A percentile compares a stretch with the other conserved stretches of the same genome.
Conservation (phyloP, 2,888 invertebrate genomes). For the Agrotis puta region DNA sequence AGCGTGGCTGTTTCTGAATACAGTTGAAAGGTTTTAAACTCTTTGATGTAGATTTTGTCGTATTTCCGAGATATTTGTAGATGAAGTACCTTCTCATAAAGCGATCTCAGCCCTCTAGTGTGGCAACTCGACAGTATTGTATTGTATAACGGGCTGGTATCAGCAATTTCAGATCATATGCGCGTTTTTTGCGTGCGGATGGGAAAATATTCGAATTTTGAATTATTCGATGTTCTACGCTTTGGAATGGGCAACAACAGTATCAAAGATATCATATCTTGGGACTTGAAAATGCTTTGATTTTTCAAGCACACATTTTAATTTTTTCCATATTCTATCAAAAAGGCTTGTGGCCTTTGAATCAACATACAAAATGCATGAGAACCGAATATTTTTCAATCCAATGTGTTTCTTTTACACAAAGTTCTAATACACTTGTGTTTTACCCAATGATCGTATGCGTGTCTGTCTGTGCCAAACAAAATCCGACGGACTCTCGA, state of each 20-base stretch:
- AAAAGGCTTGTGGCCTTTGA: no score
- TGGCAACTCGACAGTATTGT: neutral
- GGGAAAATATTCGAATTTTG: no score
- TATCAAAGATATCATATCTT: no score
- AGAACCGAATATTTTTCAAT: neutral
- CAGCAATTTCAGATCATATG: no score
- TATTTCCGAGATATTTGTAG: constrained; percentile 1
- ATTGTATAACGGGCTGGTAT: no score
- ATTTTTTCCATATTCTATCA: no score
- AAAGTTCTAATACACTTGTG: constrained; percentile 8
- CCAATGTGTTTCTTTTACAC: neutral
- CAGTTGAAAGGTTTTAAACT: neutral
- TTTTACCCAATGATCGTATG: neutral
- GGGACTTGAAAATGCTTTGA: no score
- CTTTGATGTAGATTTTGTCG: neutral
- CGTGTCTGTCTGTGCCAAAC: constrained; percentile 47
- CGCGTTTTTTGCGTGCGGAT: no score
- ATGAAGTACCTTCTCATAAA: neutral
- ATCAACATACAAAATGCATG: neutral
- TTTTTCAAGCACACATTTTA: no score
- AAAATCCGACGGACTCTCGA: constrained; percentile 33
- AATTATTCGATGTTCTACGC: no score
- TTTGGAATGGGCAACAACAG: no score
- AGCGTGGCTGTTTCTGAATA: neutral
- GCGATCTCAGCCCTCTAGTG: neutral